phyloP scores from a whole-genome alignment of 2,797 vertebrate genomes.

The Anas bernieri region DNA sequence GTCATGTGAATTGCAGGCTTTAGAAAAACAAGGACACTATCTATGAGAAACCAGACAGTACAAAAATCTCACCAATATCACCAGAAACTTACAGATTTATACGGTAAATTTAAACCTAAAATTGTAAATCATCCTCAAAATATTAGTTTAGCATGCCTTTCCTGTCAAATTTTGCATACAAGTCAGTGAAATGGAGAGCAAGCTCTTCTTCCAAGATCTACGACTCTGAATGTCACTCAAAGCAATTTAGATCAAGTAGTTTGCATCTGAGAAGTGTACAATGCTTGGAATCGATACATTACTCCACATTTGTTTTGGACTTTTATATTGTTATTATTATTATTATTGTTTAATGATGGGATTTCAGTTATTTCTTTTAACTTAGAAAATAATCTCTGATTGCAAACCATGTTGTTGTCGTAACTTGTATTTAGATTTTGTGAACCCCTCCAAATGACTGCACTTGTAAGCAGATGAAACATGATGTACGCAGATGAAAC shows the following conservation, averaged over 20 bases:
- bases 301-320: background rate
- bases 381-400: background rate
- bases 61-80: background rate
- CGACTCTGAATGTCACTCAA: background rate
- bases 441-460: background rate
- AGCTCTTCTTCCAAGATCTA: background rate
- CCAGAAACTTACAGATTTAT: background rate
- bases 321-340: background rate
- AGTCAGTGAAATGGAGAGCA: background rate
- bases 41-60: background rate
- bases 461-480: fast-evolving
- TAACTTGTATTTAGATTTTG: background rate
- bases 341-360: background rate
- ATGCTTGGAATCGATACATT: background rate
- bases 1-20: background rate
- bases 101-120: background rate
- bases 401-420: background rate
- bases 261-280: background rate
- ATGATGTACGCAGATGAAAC: fast-evolving
- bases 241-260: background rate
- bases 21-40: background rate
- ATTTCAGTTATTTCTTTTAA: background rate
- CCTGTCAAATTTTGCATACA: background rate
- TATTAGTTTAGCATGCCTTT: background rate
- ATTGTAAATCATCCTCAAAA: background rate